Evolutionary conservation across 2,797 vertebrate species (phyloP), one percentile per base, ranked within the genome.

Genomic region (Sebastes goodei): DNA sequence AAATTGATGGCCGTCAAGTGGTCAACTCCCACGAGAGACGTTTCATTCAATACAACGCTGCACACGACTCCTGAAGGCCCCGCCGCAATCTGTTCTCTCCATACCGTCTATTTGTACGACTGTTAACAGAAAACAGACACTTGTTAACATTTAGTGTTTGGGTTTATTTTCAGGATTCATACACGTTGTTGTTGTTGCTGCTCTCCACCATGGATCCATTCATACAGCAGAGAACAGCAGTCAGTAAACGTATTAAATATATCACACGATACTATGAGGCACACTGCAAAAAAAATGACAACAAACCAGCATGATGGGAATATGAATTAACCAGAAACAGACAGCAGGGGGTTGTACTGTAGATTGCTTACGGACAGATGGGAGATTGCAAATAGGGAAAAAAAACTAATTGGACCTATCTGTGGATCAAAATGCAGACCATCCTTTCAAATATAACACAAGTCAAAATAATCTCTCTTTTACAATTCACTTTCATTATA

Each of bases 151-250:
- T 71, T 57, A 79, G 25, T 57, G 32, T 82, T 76, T 61, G 4
- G 32, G 10, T 87, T 91, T 83, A 86, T 90, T 91, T 82, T 57
- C 52, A 62, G 6, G 10, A 69, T 74, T 80, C 30, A 62, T 23
- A 80, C 27, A 77, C 38, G 23, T 30, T 27, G 61, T 25, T 74
- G 59, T 71, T 65, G 35, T 12, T 12, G 49, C 74, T 63, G 68
- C 52, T 84, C 68, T 76, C 27, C 56, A 73, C 25, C 42, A 42
- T 59, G 5, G 52, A 33, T 84, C n/a, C 52, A 20, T 74, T 76
- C 29, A 38, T 55, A 75, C 49, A 80, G 61, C 71, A 71, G 65
- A 76, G 60, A 69, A 78, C 38, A 78, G 11, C 63, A 49, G 32
- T 81, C 62, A 42, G 27, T 83, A 27, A 35, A 52, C 57, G 1